Evolutionary conservation across 2,113 vertebrate species (phyloP).

Genomic region (Pionites leucogaster): DNA sequence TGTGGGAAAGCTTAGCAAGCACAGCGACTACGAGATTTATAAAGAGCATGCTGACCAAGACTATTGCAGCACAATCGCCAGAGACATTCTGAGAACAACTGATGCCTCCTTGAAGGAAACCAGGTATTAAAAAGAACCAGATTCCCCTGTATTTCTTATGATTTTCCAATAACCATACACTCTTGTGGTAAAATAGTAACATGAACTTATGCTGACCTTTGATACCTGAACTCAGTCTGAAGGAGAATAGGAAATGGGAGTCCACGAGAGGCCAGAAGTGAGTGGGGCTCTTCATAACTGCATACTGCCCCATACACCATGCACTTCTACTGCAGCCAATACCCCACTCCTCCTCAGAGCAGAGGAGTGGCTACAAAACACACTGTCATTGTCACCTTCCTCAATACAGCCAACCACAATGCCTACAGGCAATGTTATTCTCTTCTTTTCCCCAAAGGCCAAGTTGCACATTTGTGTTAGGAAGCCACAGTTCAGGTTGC

Average conservation of each 20-base stretch:
- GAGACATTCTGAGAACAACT: neutral
- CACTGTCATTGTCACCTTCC: neutral
- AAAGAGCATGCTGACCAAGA: neutral
- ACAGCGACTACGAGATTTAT: neutral
- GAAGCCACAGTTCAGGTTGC: neutral
- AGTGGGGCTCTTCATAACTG: neutral
- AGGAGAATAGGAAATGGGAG: neutral
- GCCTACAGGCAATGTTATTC: fast-evolving
- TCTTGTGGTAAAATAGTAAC: neutral
- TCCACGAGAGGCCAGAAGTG: neutral
- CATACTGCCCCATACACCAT: neutral
- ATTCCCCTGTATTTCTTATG: slow-evolving; percentile 11
- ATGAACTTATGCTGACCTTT: slow-evolving; percentile 29
- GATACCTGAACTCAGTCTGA: neutral
- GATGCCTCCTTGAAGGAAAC: slow-evolving; percentile 6
- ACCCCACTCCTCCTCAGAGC: neutral
- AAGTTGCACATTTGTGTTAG: fast-evolving
- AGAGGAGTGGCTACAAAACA: neutral
- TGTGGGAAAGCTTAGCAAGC: slow-evolving; percentile 19
- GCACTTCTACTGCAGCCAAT: neutral
- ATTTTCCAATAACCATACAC: slow-evolving; percentile 25
- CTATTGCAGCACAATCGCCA: neutral
- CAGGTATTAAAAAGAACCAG: neutral
- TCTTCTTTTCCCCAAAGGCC: no score
- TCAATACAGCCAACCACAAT: fast-evolving